Evolutionary conservation across 2,797 vertebrate genomes (phyloP).

Genomic region (Pseudochromis fuscus): DNA sequence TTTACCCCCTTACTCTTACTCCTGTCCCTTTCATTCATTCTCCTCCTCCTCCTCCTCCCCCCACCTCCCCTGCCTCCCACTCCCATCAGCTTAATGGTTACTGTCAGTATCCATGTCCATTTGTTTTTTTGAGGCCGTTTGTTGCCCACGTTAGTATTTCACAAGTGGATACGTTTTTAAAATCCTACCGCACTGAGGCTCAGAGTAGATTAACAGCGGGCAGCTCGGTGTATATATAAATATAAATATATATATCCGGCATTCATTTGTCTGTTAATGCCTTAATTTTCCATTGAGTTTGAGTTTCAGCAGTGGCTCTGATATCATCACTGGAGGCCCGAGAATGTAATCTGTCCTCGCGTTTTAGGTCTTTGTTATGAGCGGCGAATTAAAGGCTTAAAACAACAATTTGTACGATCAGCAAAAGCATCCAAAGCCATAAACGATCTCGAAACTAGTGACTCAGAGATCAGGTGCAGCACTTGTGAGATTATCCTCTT

Average conservation of each 20-base stretch:
- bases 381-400: slow-evolving; percentile 43
- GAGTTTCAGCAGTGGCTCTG: slow-evolving; percentile 50
- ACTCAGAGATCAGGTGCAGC: slow-evolving; percentile 66
- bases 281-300: slow-evolving; percentile 73
- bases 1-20: slow-evolving; percentile 2
- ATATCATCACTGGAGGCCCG: slow-evolving; percentile 50
- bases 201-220: slow-evolving; percentile 26
- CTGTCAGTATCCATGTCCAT: slow-evolving; percentile 40
- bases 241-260: slow-evolving; percentile 36
- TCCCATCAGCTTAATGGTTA: slow-evolving; percentile 36
- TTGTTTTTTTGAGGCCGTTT: slow-evolving; percentile 26
- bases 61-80: background rate
- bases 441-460: slow-evolving; percentile 71
- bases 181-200: slow-evolving; percentile 32
- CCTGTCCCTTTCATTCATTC: slow-evolving; percentile 7
- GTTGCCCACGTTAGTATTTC: slow-evolving; percentile 42
- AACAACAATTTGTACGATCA: slow-evolving; percentile 55
- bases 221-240: too few species aligned
- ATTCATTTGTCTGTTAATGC: slow-evolving; percentile 74
- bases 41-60: background rate
- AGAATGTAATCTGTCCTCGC: slow-evolving; percentile 73
- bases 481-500: slow-evolving; percentile 63
- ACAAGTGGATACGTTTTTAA: slow-evolving; percentile 29
- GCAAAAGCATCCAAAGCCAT: slow-evolving; percentile 75
- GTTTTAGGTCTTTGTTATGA: slow-evolving; percentile 61